These are phyloP conservation scores for Neoitamus cyanurus DNA, from an alignment of 2,888 invertebrate species.

Conservation along the genomic window DNA sequence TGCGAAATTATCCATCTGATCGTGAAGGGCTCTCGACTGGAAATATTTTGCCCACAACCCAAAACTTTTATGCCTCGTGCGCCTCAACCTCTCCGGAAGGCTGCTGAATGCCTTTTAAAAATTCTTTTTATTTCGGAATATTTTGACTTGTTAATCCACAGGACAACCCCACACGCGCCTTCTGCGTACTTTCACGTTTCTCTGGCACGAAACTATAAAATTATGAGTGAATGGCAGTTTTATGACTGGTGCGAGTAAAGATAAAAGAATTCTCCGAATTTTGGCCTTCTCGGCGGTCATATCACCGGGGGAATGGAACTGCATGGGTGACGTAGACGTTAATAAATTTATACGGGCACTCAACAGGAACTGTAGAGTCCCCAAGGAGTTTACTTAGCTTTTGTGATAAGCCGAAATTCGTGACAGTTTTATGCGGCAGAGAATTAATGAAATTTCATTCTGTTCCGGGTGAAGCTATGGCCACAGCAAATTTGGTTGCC, in stretches of 20 bases:
- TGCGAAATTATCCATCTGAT: background rate
- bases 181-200: background rate
- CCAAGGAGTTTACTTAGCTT: conserved; percentile 14
- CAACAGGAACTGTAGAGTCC: background rate
- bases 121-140: background rate
- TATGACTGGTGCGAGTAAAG: background rate
- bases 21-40: background rate
- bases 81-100: background rate
- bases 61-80: background rate
- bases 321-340: background rate
- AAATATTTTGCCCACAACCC: background rate
- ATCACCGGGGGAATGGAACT: background rate
- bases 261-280: conserved; percentile 26
- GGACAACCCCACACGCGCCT: background rate
- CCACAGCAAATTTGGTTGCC: background rate
- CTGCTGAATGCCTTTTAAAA: background rate
- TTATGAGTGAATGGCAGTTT: conserved; percentile 18
- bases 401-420: conserved; percentile 30
- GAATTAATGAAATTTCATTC: conserved; percentile 27
- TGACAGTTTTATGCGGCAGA: conserved; percentile 22
- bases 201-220: conserved; percentile 4
- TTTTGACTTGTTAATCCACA: conserved; percentile 4
- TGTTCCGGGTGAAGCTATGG: conserved; percentile 6
- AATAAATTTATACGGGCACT: conserved; percentile 3
- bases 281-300: background rate